Conservation (phyloP, 2,113 vertebrate genomes). For the Lethenteron reissneri region DNA sequence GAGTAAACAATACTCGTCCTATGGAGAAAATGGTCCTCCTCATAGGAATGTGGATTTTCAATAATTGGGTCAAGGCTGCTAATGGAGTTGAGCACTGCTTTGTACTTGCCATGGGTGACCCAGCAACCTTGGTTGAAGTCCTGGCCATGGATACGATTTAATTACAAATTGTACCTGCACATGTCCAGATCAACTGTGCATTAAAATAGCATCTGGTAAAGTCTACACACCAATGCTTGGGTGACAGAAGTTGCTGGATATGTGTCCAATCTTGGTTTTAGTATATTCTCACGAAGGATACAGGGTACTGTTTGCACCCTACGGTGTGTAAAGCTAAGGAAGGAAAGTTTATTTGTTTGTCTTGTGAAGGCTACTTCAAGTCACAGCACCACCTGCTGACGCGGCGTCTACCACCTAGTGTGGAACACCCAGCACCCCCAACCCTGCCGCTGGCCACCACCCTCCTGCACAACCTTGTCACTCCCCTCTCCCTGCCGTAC, state of each 20-base stretch:
- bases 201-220: neutral
- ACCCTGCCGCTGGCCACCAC: neutral
- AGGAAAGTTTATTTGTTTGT: slow-evolving; percentile 8
- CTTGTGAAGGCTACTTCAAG: slow-evolving; percentile 8
- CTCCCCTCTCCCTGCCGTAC: slow-evolving; percentile 4
- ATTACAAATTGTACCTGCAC: neutral
- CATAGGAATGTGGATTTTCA: no score
- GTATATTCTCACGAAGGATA: neutral
- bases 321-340: neutral
- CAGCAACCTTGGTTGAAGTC: neutral
- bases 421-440: slow-evolving; percentile 3
- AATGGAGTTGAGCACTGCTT: no score
- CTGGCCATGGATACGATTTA: neutral
- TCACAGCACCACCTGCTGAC: slow-evolving; percentile 1
- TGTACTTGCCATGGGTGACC: no score
- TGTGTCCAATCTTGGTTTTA: neutral
- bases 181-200: neutral
- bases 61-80: no score
- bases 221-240: neutral
- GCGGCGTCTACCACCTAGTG: neutral
- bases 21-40: no score
- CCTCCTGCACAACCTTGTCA: neutral
- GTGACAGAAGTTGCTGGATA: neutral
- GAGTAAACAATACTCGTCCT: no score
- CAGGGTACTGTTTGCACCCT: neutral